These are phyloP conservation scores for Colinus virginianus DNA, from an alignment of 2,113 vertebrate species.

Conservation along the genomic window DNA sequence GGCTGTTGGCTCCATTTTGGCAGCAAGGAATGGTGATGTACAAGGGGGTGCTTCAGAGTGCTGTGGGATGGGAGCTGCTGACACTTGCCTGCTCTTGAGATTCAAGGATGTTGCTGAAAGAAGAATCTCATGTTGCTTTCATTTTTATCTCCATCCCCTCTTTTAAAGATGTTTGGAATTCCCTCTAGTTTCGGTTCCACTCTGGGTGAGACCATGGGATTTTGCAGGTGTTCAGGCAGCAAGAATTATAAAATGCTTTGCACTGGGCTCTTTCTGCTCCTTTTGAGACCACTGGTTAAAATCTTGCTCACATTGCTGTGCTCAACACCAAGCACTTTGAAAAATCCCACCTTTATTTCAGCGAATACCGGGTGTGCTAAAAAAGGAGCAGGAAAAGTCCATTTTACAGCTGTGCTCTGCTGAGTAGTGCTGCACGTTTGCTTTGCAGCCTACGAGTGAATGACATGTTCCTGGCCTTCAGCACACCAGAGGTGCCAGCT, in stretches of 20 bases:
- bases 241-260: background rate
- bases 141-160: rapidly evolving
- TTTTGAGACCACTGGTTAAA: background rate
- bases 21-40: background rate
- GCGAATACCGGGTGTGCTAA: background rate
- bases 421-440: background rate
- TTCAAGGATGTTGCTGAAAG: background rate
- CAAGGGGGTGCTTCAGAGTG: background rate
- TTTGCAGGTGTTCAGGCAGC: conserved; percentile 12
- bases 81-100: background rate
- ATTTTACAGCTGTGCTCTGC: rapidly evolving
- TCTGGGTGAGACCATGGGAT: background rate
- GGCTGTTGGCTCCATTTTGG: background rate
- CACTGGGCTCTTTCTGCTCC: background rate
- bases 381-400: background rate
- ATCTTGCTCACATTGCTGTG: rapidly evolving
- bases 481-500: background rate
- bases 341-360: background rate
- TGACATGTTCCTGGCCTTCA: rapidly evolving
- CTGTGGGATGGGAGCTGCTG: background rate
- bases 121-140: background rate
- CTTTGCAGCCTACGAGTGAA: background rate
- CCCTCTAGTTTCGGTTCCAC: background rate
- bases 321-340: background rate
- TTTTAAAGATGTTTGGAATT: background rate